Evolutionary conservation across 1,140 invertebrate species (phyloP).

Genomic region (Penaeus indicus): DNA sequence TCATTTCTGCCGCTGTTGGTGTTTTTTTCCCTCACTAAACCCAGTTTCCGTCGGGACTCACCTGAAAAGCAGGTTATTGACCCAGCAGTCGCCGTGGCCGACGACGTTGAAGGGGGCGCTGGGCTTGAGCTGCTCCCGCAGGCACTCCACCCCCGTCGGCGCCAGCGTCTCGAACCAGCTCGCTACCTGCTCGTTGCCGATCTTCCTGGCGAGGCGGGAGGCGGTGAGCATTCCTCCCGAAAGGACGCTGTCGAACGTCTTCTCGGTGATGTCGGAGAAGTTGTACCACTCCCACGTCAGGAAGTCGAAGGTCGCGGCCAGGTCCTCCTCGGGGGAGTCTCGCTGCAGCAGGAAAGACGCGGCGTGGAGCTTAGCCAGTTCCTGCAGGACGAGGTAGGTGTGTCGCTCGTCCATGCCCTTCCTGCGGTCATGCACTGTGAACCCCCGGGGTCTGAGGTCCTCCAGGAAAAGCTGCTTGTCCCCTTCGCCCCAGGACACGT

Average conservation of each 20-base stretch:
- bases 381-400: constrained; percentile 26
- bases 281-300: constrained; percentile 35
- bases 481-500: background rate
- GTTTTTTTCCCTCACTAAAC: background rate
- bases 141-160: background rate
- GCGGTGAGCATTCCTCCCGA: constrained; percentile 31
- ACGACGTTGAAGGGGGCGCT: constrained; percentile 18
- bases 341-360: constrained; percentile 38
- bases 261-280: constrained; percentile 30
- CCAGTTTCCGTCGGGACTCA: background rate
- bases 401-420: constrained; percentile 17
- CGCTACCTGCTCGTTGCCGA: background rate
- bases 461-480: constrained; percentile 32
- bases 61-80: constrained; percentile 8
- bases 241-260: constrained; percentile 20
- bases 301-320: background rate
- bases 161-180: constrained; percentile 25
- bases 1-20: background rate
- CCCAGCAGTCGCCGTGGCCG: constrained; percentile 17
- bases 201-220: constrained; percentile 3
- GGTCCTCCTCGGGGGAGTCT: background rate
- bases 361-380: constrained; percentile 48
- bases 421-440: constrained; percentile 38
- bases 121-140: background rate
- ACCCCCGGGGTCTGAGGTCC: constrained; percentile 25